Conservation (phyloP, 2,113 vertebrate species). For the Potamarius usumacintae region DNA sequence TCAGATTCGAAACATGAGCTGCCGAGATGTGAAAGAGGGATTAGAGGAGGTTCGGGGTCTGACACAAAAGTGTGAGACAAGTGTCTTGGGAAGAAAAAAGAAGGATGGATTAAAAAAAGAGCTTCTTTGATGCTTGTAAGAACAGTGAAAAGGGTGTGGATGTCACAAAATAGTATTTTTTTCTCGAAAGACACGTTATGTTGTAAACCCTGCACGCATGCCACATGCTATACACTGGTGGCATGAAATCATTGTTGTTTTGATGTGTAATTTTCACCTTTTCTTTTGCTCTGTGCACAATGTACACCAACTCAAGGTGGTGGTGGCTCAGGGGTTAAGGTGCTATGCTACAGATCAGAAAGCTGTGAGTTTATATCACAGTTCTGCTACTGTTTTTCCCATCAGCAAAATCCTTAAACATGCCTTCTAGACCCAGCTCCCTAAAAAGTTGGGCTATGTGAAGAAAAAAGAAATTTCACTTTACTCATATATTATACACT, state of each 20-base stretch:
- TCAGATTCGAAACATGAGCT: constrained; percentile 56
- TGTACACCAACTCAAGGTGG: not conserved
- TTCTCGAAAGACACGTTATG: not conserved
- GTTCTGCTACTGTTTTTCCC: not conserved
- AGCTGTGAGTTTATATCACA: not conserved
- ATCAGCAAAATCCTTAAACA: not conserved
- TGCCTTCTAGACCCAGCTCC: not conserved
- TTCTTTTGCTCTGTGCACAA: not conserved
- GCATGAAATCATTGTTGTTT: not conserved
- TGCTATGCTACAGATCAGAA: not conserved
- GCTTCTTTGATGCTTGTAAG: constrained; percentile 68
- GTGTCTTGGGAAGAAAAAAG: constrained; percentile 67
- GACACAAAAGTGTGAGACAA: constrained; percentile 65
- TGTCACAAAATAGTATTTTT: constrained; percentile 61
- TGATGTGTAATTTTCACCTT: not conserved
- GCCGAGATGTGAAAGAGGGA: constrained; percentile 68
- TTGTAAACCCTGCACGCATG: not conserved
- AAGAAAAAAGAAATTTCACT: not conserved
- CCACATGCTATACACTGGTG: not conserved
- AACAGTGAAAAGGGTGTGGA: constrained; percentile 61
- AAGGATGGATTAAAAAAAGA: constrained; percentile 65
- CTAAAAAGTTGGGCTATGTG: not conserved
- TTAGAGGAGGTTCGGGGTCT: constrained; percentile 64
- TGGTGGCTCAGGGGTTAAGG: not conserved
- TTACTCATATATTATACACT: not conserved